Evolutionary conservation across 2,113 vertebrate species (phyloP), one percentile per base, ranked within the genome.

Genomic region (Phyllopteryx taeniolatus): DNA sequence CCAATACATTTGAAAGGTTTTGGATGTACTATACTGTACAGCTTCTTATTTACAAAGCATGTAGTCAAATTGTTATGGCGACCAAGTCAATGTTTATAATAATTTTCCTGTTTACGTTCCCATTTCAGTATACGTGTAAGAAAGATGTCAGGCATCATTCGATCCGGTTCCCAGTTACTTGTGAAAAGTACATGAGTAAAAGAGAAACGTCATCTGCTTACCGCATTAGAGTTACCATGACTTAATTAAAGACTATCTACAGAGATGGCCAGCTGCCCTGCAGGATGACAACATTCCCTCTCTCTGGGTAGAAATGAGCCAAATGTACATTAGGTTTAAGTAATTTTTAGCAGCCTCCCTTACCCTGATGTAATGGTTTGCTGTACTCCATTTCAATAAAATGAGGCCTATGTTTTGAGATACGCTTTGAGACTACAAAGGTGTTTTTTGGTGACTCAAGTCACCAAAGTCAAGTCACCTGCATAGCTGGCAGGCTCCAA

Each of bases 181-280:
- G 56, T 59, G 56, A 73, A 88, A 76, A 80, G 75, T 59, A 83
- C 79, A 78, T 78, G 86, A 89, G 82, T 83, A 84, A 84, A 85
- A 71, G 70, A 73, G 33, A 59, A 75, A 10, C 71, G 4, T 84
- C 78, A 73, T 79, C 73, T 73, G 61, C 80, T 87, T 80, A 65
- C 82, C 70, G 46, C 86, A 84, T 88, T 77, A 87, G 53, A 47
- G 63, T 17, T 74, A 83, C 76, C 54, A 46, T 65, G 78, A 82
- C 83, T 81, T 85, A 87, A 88, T 85, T 83, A 87, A 82, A 86
- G 83, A 67, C 68, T 42, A 13, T 66, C 79, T 79, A 69, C 69
- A 70, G 68, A 79, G 67, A 68, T 70, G 66, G 62, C 74, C 72
- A 61, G 74, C 68, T 49, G 43, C 49, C 54, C 53, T n/a, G n/a